Evolutionary conservation across 2,888 invertebrate species (phyloP), one percentile per base, ranked within the genome.

Genomic region (Labia minor): DNA sequence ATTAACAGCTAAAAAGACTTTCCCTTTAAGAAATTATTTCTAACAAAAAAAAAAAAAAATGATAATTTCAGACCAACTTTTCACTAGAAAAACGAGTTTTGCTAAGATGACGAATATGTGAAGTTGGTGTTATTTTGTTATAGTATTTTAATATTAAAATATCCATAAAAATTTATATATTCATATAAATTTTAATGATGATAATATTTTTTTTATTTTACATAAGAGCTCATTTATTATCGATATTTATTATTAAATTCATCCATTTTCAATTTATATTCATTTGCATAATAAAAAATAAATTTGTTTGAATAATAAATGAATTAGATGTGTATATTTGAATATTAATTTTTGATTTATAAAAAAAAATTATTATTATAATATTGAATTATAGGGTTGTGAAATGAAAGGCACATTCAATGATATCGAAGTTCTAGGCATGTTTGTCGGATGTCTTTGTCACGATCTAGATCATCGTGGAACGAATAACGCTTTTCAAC

Each of bases 401-500:
- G 77, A 77, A 68, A 77, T 77, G 77, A 76, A 76, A 68, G 75
- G 76, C 10, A 76, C 76, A n/a, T 78, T 78, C 68, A 75, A 75
- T 21, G 78, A 78, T 70, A 69, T 78, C 14, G 78, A 79, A 72
- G 77, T 79, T n/a, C 74, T 85, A 37, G 81, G 81, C 1, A 78
- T 85, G 76, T 83, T 81, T 72, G 81, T 84, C 19, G 82, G 82
- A 0, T 82, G 83, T 71, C 75, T 85, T 14, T 84, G 84, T 71
- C 84, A 84, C 74, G 84, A 85, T 73, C 74, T 85, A 68, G 84
- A 85, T 72, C 84, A 85, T 73, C 75, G 84, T 33, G 84, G 83
- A 14, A 83, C 83, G 69, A 84, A 83, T 71, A 84, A 84, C 73
- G 78, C 81, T 26, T 84, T 81, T 74, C 81, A 82, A 74, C 78